These are phyloP conservation scores for human DNA, from an alignment of 2,113 vertebrate species.

Conservation along the genomic window GRCh38 chr4:16778501-16779000, in stretches of 20 bases:
- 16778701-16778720: not conserved
- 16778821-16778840: not conserved
- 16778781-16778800: not conserved
- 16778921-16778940: not conserved
- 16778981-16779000: not conserved
- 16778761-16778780: not conserved
- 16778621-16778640: not conserved
- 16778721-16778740: not conserved
- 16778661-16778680: not conserved
- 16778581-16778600: not conserved
- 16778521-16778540: not conserved
- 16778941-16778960: not conserved
- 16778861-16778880: not conserved
- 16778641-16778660: not conserved
- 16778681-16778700: not conserved
- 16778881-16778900: not conserved
- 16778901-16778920: not conserved
- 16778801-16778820: not conserved
- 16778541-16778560: not conserved
- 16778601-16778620: not conserved
- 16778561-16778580: not conserved
- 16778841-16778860: not conserved
- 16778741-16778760: not conserved
- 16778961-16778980: not conserved
- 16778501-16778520: not conserved